Base-by-base conservation (phyloP, 2,888 invertebrate species). In the Tribolium freemani region DNA sequence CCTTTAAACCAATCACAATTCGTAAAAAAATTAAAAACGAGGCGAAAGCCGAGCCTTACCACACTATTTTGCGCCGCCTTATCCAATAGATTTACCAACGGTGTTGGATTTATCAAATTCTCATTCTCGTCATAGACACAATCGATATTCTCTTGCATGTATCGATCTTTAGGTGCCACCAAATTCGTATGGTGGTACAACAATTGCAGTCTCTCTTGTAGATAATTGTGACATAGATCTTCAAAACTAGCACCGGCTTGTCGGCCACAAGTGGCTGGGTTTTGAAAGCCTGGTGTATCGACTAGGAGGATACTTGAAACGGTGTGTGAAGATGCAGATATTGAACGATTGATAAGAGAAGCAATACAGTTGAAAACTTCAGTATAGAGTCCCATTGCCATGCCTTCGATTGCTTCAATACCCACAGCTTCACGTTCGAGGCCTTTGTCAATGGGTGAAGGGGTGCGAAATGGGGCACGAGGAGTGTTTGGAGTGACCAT, bases 271-370 rank as follows among this genome's bases (percentile, higher is more conserved):
- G 95, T 93, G 64, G 95, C 93, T 0, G 96, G 96, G 86, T 96
- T 96, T 87, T 97, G 97, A 73, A 97, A 96, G 1, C 97, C 97
- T 0, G 97, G 97, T 0, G 93, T 90, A 84, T 98, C 97, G 73
- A 98, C 90, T 2, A 98, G 86, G 45, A 96, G 87, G 56, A 98
- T 91, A 0, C 96, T 96, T 0, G 93, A 92, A 0, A 94, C 91
- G 0, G 95, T 94, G 64, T 96, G 91, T 0, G 93, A 91, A n/a
- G 93, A 90, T 0, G 95, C 92, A 4, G 94, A 92, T 76, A 93
- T 87, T 66, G 91, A 90, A 87, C 94, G 94, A 88, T 98, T 98
- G 64, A 98, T 94, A 13, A 98, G 89, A 11, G 95, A 94, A 6
- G 96, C 93, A 1, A 98, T 90, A 72, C 96, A 94, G 82, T 94